Conservation (phyloP, 2,797 vertebrate genomes). For the Sebastes elongatus region DNA sequence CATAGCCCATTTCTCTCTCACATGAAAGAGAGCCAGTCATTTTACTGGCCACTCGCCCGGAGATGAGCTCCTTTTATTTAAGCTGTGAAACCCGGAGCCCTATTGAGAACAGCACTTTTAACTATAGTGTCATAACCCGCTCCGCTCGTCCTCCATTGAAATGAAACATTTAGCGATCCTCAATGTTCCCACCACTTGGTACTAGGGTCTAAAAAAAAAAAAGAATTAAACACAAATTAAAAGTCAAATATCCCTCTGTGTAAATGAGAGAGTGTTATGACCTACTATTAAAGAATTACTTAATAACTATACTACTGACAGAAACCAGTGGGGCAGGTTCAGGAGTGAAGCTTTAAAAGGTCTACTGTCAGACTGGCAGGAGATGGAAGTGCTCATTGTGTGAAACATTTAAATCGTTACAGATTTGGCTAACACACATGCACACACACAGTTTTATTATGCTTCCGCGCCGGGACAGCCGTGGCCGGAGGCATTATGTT, state of each 20-base stretch:
- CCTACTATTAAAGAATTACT: constrained; percentile 39
- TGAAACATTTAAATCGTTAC: not conserved
- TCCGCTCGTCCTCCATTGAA: constrained; percentile 42
- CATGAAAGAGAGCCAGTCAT: constrained; percentile 64
- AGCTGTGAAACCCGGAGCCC: constrained; percentile 55
- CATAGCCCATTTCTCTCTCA: constrained; percentile 45
- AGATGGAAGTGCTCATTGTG: not conserved
- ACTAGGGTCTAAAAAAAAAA: constrained; percentile 20
- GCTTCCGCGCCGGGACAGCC: not conserved
- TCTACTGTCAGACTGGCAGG: constrained; percentile 2
- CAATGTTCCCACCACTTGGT: constrained; percentile 13
- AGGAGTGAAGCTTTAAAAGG: constrained; percentile 8
- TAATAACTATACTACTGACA: constrained; percentile 42
- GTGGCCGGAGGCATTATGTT: no score
- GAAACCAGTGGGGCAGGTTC: constrained; percentile 27
- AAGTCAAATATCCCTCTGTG: constrained; percentile 52
- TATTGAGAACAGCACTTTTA: constrained; percentile 60
- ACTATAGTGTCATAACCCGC: constrained; percentile 61
- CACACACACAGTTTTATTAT: not conserved
- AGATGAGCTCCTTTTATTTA: constrained; percentile 67
- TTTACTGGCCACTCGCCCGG: constrained; percentile 64
- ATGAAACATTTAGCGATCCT: constrained; percentile 73
- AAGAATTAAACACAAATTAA: constrained; percentile 53
- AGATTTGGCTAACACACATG: not conserved
- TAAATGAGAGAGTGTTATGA: constrained; percentile 49